A percentile compares a stretch with the other conserved stretches of the same genome.
These are phyloP conservation scores for Eutolmus rufibarbis DNA, from an alignment of 2,888 invertebrate species.

Conservation along the genomic window DNA sequence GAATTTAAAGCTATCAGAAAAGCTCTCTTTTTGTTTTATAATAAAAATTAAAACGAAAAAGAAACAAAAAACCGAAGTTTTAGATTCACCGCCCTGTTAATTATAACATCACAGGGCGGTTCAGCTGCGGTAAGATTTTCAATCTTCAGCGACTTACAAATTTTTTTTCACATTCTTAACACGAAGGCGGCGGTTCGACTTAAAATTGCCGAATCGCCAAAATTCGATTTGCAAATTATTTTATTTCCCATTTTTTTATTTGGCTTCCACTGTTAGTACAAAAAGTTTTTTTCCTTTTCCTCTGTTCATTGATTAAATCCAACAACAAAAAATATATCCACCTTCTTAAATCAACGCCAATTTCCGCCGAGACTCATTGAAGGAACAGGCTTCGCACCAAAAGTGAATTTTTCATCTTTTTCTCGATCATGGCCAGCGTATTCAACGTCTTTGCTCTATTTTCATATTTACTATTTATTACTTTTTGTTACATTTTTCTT, in stretches of 20 bases:
- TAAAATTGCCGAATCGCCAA: background rate
- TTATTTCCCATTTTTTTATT: background rate
- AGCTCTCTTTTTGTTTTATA: constrained; percentile 11
- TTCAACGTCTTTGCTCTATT: background rate
- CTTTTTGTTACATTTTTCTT: background rate
- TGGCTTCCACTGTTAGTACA: constrained; percentile 5
- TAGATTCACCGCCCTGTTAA: constrained; percentile 1
- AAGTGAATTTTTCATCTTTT: background rate
- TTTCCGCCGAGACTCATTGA: background rate
- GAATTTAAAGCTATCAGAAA: constrained; percentile 37
- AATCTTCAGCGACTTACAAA: constrained; percentile 6
- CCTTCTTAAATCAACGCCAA: background rate
- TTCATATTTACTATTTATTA: background rate
- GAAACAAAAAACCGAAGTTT: constrained; percentile 8
- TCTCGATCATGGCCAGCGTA: background rate
- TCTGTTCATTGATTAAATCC: background rate
- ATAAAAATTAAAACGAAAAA: background rate
- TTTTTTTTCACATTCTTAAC: background rate
- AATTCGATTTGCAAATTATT: constrained; percentile 26
- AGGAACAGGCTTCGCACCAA: background rate
- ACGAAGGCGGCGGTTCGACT: background rate
- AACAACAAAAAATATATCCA: constrained; percentile 21
- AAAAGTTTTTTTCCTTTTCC: background rate
- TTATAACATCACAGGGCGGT: background rate
- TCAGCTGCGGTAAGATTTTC: background rate